Percentiles rank a stretch among this genome's conserved stretches.
Conservation (phyloP, 2,797 vertebrate genomes). For the Thripadectes ignobilis region DNA sequence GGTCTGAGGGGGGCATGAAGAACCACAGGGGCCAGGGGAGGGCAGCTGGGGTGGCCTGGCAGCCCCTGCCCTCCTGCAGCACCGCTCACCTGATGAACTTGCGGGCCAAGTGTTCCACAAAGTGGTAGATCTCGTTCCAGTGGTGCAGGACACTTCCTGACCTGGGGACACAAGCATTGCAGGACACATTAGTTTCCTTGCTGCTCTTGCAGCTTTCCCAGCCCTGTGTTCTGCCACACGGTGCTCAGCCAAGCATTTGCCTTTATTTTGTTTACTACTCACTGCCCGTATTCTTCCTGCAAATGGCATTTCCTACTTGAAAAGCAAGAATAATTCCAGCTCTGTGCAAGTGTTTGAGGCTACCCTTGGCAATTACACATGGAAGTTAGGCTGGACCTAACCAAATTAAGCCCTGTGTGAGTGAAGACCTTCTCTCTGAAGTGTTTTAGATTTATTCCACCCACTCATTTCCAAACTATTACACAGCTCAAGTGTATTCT, state of each 20-base stretch:
- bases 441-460: not conserved
- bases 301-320: not conserved
- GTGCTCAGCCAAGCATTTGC: not conserved
- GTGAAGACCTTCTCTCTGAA: not conserved
- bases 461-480: not conserved
- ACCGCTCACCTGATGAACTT: slow-evolving; percentile 93
- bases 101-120: slow-evolving; percentile 94
- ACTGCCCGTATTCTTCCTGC: not conserved
- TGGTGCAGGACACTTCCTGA: slow-evolving; percentile 97
- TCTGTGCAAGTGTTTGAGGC: not conserved
- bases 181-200: not conserved
- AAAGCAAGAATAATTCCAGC: not conserved
- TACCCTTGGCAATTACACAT: not conserved
- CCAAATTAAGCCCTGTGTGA: not conserved
- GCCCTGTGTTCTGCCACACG: not conserved
- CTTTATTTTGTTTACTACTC: not conserved
- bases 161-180: slow-evolving; percentile 71
- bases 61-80: not conserved
- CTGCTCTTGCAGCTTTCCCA: not conserved
- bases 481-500: not conserved
- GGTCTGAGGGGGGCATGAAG: not conserved
- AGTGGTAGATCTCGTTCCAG: slow-evolving; percentile 97
- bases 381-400: not conserved
- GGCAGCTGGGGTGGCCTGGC: too few relatives aligned
- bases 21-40: not conserved